Base-by-base conservation (phyloP, 2,888 invertebrate species). In the Melanostoma scalare region DNA sequence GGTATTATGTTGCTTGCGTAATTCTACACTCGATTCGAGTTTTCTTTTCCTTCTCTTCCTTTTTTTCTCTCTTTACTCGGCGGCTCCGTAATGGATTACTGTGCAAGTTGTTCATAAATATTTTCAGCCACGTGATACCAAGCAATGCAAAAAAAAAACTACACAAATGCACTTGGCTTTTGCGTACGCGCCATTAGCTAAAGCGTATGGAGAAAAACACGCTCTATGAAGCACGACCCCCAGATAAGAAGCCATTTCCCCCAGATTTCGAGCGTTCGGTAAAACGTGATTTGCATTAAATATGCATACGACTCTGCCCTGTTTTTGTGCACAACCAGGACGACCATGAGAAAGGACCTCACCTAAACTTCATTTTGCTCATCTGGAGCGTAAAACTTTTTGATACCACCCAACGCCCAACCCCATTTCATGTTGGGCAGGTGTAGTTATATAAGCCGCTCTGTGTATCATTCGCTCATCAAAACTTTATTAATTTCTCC, bases 241-340 rank as follows among this genome's bases (percentile, higher is more conserved):
- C 56, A 63, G 52, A 68, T 79, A 68, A 61, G 55, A 68, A 56
- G 67, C 10, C 60, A 61, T 63, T 69, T 79, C 44, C 48, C 46
- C 36, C 40, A 71, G 65, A 75, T 74, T 61, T 44, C 74, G 48
- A 50, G 56, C 10, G 60, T 71, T 67, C 46, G 36, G 3, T 58
- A 20, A 58, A 71, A 76, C 80, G 80, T 80, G 80, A 75, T 75
- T 71, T 67, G 71, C 75, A 80, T 80, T 48, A 50, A 69, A 48
- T 10, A 8, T 67, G 44, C 50, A 63, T 56, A 30, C 10, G 31
- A 4, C 1, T 36, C n/a, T 6, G 9, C 56, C n/a, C 31, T 40
- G 38, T 3, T 46, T 8, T 36, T 10, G 20, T 20, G 20, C 20
- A 20, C 3, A 10, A 20, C 31, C 6, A 58, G 20, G 9, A 58